Percentiles rank a stretch among this genome's conserved stretches.
Evolutionary conservation across 1,140 invertebrate genomes (phyloP).

Genomic region (Triops cancriformis): DNA sequence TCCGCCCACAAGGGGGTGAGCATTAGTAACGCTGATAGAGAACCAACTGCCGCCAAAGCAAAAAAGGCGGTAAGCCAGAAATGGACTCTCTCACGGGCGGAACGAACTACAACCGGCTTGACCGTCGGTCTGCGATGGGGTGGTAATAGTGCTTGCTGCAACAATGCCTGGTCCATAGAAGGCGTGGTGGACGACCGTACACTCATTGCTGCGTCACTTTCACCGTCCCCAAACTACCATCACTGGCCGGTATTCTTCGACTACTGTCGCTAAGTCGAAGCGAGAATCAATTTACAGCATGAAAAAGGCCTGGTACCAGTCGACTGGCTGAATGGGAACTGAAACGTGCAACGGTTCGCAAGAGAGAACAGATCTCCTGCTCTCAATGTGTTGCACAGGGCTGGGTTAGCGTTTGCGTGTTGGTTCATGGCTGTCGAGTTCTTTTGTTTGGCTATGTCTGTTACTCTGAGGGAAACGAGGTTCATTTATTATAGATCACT

Average conservation of each 20-base stretch:
- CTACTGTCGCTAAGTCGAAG: not conserved
- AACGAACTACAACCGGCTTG: not conserved
- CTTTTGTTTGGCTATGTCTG: not conserved
- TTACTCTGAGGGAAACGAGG: not conserved
- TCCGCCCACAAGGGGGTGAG: not conserved
- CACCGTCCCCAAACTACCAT: not conserved
- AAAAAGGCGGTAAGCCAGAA: not conserved
- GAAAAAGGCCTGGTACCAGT: too few relatives aligned
- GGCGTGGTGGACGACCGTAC: not conserved
- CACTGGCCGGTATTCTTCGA: not conserved
- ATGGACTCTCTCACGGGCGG: not conserved
- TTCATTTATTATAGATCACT: not conserved
- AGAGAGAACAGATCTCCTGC: not conserved
- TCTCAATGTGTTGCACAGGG: not conserved
- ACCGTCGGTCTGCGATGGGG: not conserved
- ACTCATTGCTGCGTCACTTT: not conserved
- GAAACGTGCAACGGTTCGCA: not conserved
- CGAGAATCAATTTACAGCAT: too few relatives aligned
- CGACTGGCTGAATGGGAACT: not conserved
- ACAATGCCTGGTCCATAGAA: constrained; percentile 4
- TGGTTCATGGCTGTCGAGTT: not conserved
- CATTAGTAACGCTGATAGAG: not conserved
- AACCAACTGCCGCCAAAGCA: not conserved
- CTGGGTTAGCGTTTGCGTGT: constrained; percentile 1
- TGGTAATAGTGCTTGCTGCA: not conserved